Evolutionary conservation across 64 coral and sea anemone genomes (phyloP).

Genomic region (Acropora tenuis): DNA sequence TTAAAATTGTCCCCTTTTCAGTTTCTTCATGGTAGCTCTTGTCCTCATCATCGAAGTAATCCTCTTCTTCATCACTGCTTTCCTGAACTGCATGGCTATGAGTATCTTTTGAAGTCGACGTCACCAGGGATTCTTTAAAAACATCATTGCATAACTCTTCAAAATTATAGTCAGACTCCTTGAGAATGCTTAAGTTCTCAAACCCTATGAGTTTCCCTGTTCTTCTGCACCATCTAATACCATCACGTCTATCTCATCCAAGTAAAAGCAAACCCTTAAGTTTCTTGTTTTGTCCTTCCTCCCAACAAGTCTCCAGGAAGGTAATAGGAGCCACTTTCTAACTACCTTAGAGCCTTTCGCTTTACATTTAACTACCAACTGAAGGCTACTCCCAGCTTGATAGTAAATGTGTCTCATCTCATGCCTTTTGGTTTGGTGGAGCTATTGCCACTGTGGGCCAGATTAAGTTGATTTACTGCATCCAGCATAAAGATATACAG

Average conservation of each 20-base stretch:
- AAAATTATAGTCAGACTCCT: not conserved
- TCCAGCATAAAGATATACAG: too few relatives aligned
- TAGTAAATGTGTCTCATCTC: too few relatives aligned
- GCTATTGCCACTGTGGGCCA: too few relatives aligned
- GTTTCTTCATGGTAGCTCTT: not conserved
- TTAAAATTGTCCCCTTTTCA: not conserved
- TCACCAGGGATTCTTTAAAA: not conserved
- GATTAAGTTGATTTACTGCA: too few relatives aligned
- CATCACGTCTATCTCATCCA: constrained; percentile 56
- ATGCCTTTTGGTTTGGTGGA: too few relatives aligned
- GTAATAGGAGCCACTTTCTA: too few relatives aligned
- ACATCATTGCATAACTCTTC: not conserved
- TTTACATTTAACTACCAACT: too few relatives aligned
- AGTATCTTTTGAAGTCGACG: too few relatives aligned
- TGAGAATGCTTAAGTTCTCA: not conserved
- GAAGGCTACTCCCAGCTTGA: too few relatives aligned
- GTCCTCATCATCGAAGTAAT: not conserved
- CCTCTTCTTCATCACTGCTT: not conserved
- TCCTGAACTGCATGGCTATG: not conserved
- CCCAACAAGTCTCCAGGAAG: not conserved
- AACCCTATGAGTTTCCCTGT: constrained; percentile 30
- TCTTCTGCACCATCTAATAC: constrained; percentile 32
- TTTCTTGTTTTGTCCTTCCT: not conserved
- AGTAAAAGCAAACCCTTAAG: constrained; percentile 4
- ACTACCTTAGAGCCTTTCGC: too few relatives aligned